A percentile compares a stretch with the other conserved stretches of the same genome.
Conservation (phyloP, 2,797 vertebrate species). For the Chaetodon trifasciatus region DNA sequence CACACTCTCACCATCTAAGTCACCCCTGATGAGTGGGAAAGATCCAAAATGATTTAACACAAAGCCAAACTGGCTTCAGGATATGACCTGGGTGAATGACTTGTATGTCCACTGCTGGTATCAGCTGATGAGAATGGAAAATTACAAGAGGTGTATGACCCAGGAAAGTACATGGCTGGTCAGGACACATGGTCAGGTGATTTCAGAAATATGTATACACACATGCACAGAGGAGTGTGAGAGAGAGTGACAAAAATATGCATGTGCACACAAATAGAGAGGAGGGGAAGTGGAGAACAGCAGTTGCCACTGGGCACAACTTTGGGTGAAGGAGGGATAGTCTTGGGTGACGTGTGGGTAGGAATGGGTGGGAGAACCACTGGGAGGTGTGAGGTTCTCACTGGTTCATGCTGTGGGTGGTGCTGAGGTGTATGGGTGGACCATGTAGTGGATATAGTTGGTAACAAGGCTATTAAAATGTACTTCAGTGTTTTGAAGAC, state of each 20-base stretch:
- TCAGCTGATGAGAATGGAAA: constrained; percentile 78
- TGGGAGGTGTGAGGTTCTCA: constrained; percentile 66
- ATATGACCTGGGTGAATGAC: constrained; percentile 32
- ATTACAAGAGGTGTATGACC: constrained; percentile 62
- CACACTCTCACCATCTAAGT: neutral
- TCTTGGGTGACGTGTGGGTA: constrained; percentile 42
- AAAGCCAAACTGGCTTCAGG: constrained; percentile 35
- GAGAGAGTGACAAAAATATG: constrained; percentile 56
- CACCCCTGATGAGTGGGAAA: constrained; percentile 7
- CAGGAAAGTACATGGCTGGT: constrained; percentile 28
- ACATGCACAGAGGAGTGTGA: constrained; percentile 22
- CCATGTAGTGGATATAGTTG: constrained; percentile 41
- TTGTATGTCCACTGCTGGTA: constrained; percentile 22
- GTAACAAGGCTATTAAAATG: constrained; percentile 2
- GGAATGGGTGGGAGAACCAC: constrained; percentile 27
- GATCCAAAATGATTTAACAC: constrained; percentile 32
- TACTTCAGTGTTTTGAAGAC: constrained; percentile 10
- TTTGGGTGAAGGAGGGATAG: constrained; percentile 19
- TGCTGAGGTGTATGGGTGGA: constrained; percentile 48
- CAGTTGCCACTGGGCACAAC: constrained; percentile 24
- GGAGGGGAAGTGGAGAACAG: constrained; percentile 24
- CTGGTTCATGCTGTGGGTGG: constrained; percentile 77
- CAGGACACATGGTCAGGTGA: constrained; percentile 55
- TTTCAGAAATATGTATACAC: constrained; percentile 40
- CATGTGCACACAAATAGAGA: constrained; percentile 41